Conservation (phyloP, 2,888 invertebrate species). For the Melieria crassipennis region DNA sequence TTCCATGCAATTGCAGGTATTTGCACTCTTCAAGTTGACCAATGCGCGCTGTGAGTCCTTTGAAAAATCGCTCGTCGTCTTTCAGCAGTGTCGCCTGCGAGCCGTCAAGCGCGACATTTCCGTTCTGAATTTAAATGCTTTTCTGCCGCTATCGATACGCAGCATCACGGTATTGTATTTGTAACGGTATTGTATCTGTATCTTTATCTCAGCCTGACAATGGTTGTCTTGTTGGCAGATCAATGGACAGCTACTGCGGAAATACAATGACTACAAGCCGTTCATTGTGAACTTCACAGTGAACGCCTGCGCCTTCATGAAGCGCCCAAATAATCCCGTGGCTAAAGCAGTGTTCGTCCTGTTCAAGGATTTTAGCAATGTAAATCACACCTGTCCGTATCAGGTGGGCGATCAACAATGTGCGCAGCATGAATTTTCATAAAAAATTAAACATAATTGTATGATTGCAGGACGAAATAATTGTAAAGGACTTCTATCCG, state of each 20-base stretch:
- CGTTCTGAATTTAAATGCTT: conserved; percentile 6
- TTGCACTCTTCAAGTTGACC: not conserved
- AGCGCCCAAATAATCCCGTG: conserved; percentile 13
- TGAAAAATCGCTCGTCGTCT: conserved; percentile 8
- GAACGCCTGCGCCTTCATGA: conserved; percentile 1
- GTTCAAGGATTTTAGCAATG: conserved; percentile 12
- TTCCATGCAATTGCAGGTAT: not conserved
- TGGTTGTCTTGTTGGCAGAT: not conserved
- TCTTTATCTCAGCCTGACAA: not conserved
- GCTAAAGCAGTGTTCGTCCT: conserved; percentile 3
- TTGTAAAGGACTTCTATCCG: conserved; percentile 9
- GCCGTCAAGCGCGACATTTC: conserved; percentile 6
- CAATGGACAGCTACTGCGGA: not conserved
- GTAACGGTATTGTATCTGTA: not conserved
- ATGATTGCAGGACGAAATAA: conserved; percentile 7
- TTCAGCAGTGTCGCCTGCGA: conserved; percentile 17
- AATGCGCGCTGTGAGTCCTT: conserved; percentile 22
- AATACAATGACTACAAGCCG: conserved; percentile 23
- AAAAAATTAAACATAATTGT: not conserved
- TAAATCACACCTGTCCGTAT: conserved; percentile 26
- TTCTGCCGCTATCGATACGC: not conserved
- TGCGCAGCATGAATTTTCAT: too few relatives aligned
- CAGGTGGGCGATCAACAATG: not conserved
- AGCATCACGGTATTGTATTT: not conserved
- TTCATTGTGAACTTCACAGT: conserved; percentile 5